Evolutionary conservation across 1,140 invertebrate species (phyloP).

Genomic region (Chironomus tepperi): DNA sequence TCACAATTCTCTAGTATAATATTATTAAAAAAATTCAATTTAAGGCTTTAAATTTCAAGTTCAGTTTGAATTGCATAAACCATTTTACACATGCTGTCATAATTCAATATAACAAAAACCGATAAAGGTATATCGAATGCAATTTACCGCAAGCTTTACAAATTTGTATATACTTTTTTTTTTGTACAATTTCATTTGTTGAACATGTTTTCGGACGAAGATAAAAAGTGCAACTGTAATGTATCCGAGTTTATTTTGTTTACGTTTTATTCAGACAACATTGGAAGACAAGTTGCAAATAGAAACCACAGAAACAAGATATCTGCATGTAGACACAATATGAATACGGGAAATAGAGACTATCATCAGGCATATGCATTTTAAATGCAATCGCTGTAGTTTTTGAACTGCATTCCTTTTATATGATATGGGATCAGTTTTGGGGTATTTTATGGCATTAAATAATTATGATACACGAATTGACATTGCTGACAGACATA

Average conservation of each 20-base stretch:
- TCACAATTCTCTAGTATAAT: neutral
- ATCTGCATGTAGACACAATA: neutral
- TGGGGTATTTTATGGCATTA: no score
- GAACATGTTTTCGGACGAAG: no score
- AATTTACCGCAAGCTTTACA: no score
- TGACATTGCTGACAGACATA: no score
- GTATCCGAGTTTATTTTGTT: neutral
- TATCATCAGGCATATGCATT: neutral
- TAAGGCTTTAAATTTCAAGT: neutral
- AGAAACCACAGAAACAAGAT: conserved; percentile 3
- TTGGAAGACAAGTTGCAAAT: neutral
- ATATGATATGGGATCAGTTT: no score
- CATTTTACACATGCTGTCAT: neutral
- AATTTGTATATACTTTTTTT: no score
- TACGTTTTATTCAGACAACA: neutral
- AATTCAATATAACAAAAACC: neutral
- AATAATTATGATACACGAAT: no score
- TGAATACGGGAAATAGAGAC: neutral
- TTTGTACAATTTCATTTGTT: no score
- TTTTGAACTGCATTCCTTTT: no score
- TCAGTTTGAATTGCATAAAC: neutral
- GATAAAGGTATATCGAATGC: no score
- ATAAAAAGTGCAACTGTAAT: neutral
- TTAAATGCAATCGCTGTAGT: neutral
- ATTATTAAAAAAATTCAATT: no score